Evolutionary conservation across 2,888 invertebrate species (phyloP), one percentile per base, ranked within the genome.

Genomic region (Cryptophagus acutangulus): DNA sequence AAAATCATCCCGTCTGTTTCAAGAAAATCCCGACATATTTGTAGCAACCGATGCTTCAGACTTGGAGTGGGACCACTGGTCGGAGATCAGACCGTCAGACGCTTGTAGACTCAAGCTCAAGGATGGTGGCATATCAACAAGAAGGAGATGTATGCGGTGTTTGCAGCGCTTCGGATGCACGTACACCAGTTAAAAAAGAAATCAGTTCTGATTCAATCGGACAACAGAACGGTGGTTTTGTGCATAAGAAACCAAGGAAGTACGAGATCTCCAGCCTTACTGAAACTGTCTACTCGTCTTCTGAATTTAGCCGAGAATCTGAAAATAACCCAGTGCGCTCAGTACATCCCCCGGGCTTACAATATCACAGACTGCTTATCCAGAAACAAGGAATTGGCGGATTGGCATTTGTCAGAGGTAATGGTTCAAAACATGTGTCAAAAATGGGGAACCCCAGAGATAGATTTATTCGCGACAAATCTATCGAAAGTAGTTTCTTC

Each of bases 341-440:
- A 52, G 6, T 51, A 47, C 36, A 35, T 52, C 8, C 52, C 47
- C 16, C 47, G 52, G 3, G 13, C 20, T 8, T 49, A 15, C 45
- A 54, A 54, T 47, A 18, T 47, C 2, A 52, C 54, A 6, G 48
- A 54, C 49, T 49, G 47, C 29, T 33, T 52, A 9, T 52, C 48
- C 6, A 13, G 46, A 10, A 33, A 34, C 15, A 45, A 38, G 13
- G 13, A 12, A 6, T n/a, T 43, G 15, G 18, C 51, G 52, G 31
- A 36, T 50, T 6, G n/a, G n/a, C n/a, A n/a, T n/a, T n/a, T n/a
- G n/a, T 40, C 41, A 17, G 12, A 18, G 3, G 17, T 15, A 2
- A 18, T 44, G 13, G 43, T 45, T 9, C 18, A 26, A 10, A 20
- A 13, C 26, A 50, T 52, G 5, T 53, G 51, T 39, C 36, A 17